Base-by-base conservation (phyloP, 92 coral and sea anemone genomes). In the Chrysogorgia sp. region DNA sequence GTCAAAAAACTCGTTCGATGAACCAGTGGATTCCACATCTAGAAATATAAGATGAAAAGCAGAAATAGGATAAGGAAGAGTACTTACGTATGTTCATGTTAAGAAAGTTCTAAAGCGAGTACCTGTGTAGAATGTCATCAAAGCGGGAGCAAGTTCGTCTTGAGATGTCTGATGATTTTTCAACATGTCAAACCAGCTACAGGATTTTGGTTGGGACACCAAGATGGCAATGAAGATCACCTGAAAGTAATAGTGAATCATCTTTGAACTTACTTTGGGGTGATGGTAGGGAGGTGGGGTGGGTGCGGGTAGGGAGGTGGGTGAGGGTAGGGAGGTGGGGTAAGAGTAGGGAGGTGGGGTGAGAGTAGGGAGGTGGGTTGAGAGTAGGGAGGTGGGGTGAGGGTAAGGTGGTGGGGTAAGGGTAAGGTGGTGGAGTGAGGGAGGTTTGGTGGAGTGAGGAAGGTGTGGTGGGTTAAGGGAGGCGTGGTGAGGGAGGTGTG, bases 1-100 rank as follows among this genome's bases (percentile, higher is more conserved):
- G 77, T 94, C 98, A 32, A 89, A 94, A 70, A 94, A 94, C 69
- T 94, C 98, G 55, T 91, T 94, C 2, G 98, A 94, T 29, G 97
- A 91, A 21, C 98, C 98, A 21, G 98, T 94, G 5, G 97, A 87
- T 81, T 94, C 98, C 33, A 94, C 98, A 80, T 91, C 98, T 94
- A 89, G 15, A 33, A 30, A 66, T 37, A 26, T 34, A 64, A 79
- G 45, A 50, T 0, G 65, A 26, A 12, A 43, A 8, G 37, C 22
- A 49, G 9, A 28, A 58, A 13, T 8, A 10, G 47, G 53, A 14
- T 29, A 43, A 43, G 12, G 12, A 71, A 71, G 9, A 48, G n/a
- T n/a, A n/a, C n/a, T n/a, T n/a, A n/a, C n/a, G n/a, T n/a, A n/a
- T n/a, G n/a, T n/a, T n/a, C n/a, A n/a, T 15, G n/a, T n/a, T n/a